Base-by-base conservation (phyloP, 2,797 vertebrate species). In the Phalloptychus januarius region DNA sequence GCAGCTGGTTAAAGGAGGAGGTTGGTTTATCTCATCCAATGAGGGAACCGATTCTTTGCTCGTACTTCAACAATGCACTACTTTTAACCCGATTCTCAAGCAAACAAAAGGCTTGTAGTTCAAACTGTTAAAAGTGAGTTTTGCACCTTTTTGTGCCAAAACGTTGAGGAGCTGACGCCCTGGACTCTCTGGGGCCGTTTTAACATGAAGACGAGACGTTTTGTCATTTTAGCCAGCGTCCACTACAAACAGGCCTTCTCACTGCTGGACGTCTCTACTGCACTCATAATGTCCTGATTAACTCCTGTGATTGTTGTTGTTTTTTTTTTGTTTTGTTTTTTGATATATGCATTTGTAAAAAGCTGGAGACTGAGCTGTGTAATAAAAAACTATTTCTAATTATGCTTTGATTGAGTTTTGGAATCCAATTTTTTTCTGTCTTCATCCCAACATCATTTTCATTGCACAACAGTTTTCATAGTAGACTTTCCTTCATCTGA, bases 261-360 rank as follows among this genome's bases (percentile, higher is more conserved):
- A 88, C 71, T n/a, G 77, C 56, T 36, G 25, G 76, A 78, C 1
- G n/a, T 16, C 33, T 25, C 20, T 5, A 5, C 63, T 67, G 36
- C 38, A 38, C 25, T 40, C 63, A 48, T 11, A 4, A 82, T 83
- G 81, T 82, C 77, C 38, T 42, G 70, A 83, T 48, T 84, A 20
- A 87, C 76, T 48, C 31, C 10, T 84, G 63, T 85, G 45, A 74
- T 65, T 65, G 16, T 63, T 61, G 78, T 5, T 28, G 25, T 56
- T 28, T 4, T 31, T 33, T 71, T 77, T 79, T 78, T 28, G 11
- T 31, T 33, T 71, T 28, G 11, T 31, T 33, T 71, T 77, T 79
- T 78, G 67, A 7, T 85, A 46, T 18, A 76, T 89, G 80, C 86
- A 76, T 79, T 46, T 92, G 83, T 91, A 84, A 86, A 92, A 91